A percentile compares a stretch with the other conserved stretches of the same genome.
Conservation (phyloP, 30 jellyfish, hydroid and myxozoan species). For the Aurelia coerulea region DNA sequence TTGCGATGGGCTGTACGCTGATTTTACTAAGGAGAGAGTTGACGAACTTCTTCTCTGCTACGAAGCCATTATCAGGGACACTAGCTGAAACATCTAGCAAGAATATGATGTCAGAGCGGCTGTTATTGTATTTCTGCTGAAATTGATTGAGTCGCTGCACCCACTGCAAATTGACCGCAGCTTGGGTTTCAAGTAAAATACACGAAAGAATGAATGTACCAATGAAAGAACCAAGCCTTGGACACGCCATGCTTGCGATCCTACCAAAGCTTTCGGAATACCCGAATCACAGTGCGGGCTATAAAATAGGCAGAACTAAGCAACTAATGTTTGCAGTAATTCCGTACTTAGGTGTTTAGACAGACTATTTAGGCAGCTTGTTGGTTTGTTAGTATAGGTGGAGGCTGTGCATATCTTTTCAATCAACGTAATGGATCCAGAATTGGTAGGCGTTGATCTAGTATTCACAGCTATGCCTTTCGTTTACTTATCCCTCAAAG, state of each 20-base stretch:
- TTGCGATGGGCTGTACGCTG: conserved; percentile 95
- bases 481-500: conserved; percentile 18
- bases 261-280: conserved; percentile 33
- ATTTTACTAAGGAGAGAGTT: conserved; percentile 83
- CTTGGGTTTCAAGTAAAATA: background rate
- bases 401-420: conserved; percentile 48
- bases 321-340: conserved; percentile 1
- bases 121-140: conserved; percentile 90
- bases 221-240: conserved; percentile 14
- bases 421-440: conserved; percentile 15
- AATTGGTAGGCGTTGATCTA: background rate
- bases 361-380: conserved; percentile 50
- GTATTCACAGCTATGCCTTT: conserved; percentile 32
- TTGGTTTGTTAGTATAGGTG: conserved; percentile 2
- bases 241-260: conserved; percentile 40
- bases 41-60: conserved; percentile 82
- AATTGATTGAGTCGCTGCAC: conserved; percentile 87
- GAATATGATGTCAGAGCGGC: conserved; percentile 90
- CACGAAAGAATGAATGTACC: conserved; percentile 10
- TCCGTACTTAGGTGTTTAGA: conserved; percentile 1
- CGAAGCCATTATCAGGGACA: conserved; percentile 77
- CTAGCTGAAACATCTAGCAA: conserved; percentile 90
- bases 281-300: conserved; percentile 13
- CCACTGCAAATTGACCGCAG: conserved; percentile 45
- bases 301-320: background rate